phyloP scores from a whole-genome alignment of 2,113 vertebrate species.

The Macrotis lagotis region DNA sequence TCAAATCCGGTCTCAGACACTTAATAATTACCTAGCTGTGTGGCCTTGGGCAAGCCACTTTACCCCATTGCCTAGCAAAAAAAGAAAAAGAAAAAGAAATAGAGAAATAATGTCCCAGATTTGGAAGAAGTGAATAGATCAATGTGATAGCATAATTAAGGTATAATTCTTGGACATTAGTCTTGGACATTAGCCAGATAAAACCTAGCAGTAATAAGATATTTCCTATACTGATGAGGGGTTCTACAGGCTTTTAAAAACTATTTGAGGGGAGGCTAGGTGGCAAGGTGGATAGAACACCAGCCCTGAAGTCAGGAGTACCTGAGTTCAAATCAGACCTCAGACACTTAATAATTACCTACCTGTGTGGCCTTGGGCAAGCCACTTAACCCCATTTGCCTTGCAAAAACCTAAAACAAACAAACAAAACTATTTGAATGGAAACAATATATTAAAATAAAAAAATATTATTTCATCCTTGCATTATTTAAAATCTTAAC shows the following conservation, averaged over 20 bases:
- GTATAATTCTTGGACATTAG: constrained; percentile 44
- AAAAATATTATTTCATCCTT: not conserved
- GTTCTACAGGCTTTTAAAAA: constrained; percentile 17
- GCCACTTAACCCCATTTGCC: no score
- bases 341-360: no score
- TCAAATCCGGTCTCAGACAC: no score
- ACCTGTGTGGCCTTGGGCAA: no score
- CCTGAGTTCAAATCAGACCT: no score
- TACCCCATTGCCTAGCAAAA: no score
- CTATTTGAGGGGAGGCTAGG: not conserved
- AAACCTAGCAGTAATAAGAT: not conserved
- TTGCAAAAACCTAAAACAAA: no score
- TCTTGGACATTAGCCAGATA: constrained; percentile 50
- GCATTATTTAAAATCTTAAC: not conserved
- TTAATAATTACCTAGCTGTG: no score
- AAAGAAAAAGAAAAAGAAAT: not conserved
- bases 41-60: no score
- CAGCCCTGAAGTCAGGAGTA: no score
- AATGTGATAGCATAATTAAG: constrained; percentile 10
- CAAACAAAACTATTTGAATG: not conserved
- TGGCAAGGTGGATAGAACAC: no score
- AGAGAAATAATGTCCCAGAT: not conserved
- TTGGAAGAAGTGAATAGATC: constrained; percentile 44
- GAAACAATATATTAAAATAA: not conserved
- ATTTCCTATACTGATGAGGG: not conserved